A percentile compares a stretch with the other conserved stretches of the same genome.
These are phyloP conservation scores for Syrmaticus mikado DNA, from an alignment of 2,113 vertebrate species.

Conservation along the genomic window DNA sequence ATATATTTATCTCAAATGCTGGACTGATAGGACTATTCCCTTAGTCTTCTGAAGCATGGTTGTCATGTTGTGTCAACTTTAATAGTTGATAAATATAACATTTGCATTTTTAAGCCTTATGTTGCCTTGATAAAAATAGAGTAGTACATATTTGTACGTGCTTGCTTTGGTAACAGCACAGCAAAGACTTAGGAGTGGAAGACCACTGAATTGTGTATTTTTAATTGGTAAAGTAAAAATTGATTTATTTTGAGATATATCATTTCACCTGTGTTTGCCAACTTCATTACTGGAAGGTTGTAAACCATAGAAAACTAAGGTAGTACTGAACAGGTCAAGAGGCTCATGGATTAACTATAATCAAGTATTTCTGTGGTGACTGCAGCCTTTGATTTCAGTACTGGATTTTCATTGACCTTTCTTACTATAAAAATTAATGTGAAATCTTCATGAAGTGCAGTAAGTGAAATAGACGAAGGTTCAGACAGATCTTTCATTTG, in stretches of 20 bases:
- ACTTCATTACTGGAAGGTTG: accelerated
- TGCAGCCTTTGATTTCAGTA: background rate
- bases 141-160: background rate
- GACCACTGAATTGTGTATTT: background rate
- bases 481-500: background rate
- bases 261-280: background rate
- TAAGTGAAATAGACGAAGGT: background rate
- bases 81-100: background rate
- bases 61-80: background rate
- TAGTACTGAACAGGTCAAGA: background rate
- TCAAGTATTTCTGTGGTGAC: background rate
- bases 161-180: background rate
- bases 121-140: background rate
- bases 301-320: background rate
- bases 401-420: background rate
- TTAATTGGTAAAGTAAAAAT: background rate
- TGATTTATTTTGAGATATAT: background rate
- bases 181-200: background rate
- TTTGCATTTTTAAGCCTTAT: background rate
- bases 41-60: background rate
- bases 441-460: background rate
- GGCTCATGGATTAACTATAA: background rate
- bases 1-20: background rate
- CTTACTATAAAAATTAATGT: background rate
- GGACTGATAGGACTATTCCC: background rate